phyloP scores from a whole-genome alignment of 2,888 invertebrate genomes.

The Actias luna region DNA sequence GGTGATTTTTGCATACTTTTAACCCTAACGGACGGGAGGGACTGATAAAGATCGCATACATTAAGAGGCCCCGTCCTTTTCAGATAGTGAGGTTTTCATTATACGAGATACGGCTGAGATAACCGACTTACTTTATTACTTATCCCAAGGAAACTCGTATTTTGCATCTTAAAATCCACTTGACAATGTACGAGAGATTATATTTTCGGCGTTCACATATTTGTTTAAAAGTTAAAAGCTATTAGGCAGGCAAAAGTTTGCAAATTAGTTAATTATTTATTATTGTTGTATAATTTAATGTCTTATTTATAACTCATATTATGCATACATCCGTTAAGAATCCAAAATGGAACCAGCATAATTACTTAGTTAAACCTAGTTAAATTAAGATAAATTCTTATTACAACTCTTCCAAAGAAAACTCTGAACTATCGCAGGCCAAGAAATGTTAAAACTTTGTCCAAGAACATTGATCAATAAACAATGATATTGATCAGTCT shows the following conservation, averaged over 20 bases:
- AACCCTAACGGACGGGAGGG: constrained; percentile 32
- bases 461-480: too few relatives aligned
- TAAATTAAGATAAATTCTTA: too few relatives aligned
- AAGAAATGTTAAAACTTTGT: too few relatives aligned
- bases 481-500: not conserved
- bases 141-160: constrained; percentile 41
- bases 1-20: constrained; percentile 65
- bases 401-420: too few relatives aligned
- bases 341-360: too few relatives aligned
- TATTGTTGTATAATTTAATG: not conserved
- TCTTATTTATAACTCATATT: too few relatives aligned
- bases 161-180: constrained; percentile 41
- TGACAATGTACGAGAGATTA: not conserved
- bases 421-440: too few relatives aligned
- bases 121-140: constrained; percentile 61
- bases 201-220: not conserved
- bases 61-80: constrained; percentile 50
- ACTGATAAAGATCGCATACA: constrained; percentile 75
- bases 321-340: too few relatives aligned
- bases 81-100: constrained; percentile 68
- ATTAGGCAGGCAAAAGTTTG: too few relatives aligned
- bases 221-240: too few relatives aligned
- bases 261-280: not conserved
- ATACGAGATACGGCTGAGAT: constrained; percentile 61
- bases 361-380: too few relatives aligned